Evolutionary conservation across 2,888 invertebrate genomes (phyloP).

Genomic region (Stenichneumon culpator): DNA sequence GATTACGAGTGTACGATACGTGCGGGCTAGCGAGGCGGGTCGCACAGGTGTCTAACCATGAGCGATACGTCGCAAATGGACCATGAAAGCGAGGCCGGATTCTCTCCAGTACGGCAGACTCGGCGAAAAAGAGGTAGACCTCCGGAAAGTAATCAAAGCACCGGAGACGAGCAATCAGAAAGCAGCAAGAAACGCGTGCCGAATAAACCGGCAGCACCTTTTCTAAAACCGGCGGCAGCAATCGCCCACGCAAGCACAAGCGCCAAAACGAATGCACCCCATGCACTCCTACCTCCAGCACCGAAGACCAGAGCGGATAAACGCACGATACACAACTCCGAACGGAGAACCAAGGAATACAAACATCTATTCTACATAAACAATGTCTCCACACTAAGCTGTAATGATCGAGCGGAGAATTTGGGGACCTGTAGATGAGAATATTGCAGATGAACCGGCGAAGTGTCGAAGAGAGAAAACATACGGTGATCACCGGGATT

Average conservation of each 20-base stretch:
- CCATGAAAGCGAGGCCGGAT: background rate
- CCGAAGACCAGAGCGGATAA: background rate
- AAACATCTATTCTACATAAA: constrained; percentile 18
- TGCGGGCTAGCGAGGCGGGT: background rate
- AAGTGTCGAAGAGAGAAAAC: too few species aligned
- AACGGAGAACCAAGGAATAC: constrained; percentile 1
- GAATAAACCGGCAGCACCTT: background rate
- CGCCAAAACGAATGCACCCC: background rate
- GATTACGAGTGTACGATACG: background rate
- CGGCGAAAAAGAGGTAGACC: constrained; percentile 81
- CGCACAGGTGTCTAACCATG: background rate
- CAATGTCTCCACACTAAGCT: background rate
- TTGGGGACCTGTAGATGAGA: too few species aligned
- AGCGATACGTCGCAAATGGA: constrained; percentile 28
- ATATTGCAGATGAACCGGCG: too few species aligned
- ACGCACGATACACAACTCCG: background rate
- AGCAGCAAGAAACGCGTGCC: background rate
- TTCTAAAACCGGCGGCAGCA: background rate
- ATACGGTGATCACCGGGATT: too few species aligned
- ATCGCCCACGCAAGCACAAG: background rate
- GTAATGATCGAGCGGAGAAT: too few species aligned
- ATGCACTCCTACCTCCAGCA: background rate
- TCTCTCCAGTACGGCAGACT: background rate
- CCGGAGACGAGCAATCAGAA: background rate
- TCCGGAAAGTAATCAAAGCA: background rate